These are phyloP conservation scores for Melanchra persicariae DNA, from an alignment of 2,888 invertebrate species.

Conservation along the genomic window DNA sequence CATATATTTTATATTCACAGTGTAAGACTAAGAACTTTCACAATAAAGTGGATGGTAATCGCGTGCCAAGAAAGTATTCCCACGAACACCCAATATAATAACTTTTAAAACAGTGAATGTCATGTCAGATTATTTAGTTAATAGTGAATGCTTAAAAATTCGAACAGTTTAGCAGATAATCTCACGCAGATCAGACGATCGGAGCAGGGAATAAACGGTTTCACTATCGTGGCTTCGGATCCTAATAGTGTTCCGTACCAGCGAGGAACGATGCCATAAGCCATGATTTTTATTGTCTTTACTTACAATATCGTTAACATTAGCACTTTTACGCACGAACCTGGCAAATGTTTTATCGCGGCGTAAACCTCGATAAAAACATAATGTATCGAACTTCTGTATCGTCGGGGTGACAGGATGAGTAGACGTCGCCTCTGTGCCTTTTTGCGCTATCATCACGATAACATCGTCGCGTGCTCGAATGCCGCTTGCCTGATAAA, in stretches of 20 bases:
- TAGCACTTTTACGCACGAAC: constrained; percentile 27
- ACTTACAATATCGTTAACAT: constrained; percentile 25
- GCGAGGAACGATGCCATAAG: constrained; percentile 8
- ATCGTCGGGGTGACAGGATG: constrained; percentile 61
- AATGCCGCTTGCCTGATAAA: constrained; percentile 73
- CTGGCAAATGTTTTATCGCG: constrained; percentile 42
- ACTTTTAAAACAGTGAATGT: constrained; percentile 56
- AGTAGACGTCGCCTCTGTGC: constrained; percentile 65
- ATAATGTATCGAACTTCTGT: constrained; percentile 60
- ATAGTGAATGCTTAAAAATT: constrained; percentile 49
- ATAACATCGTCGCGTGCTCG: constrained; percentile 81
- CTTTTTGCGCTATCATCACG: constrained; percentile 79
- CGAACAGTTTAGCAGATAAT: constrained; percentile 48
- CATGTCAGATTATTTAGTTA: constrained; percentile 54
- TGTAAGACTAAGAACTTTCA: constrained; percentile 70
- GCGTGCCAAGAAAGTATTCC: constrained; percentile 74
- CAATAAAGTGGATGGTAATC: constrained; percentile 70
- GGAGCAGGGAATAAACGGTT: constrained; percentile 23
- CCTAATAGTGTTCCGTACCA: constrained; percentile 19
- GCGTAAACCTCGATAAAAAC: constrained; percentile 51
- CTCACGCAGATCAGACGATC: constrained; percentile 45
- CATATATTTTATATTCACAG: constrained; percentile 56
- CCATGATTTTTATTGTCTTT: constrained; percentile 46
- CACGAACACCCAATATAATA: constrained; percentile 66
- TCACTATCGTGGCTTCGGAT: constrained; percentile 27